Conservation (phyloP, 2,888 invertebrate species). For the Tenthredo mesomela region DNA sequence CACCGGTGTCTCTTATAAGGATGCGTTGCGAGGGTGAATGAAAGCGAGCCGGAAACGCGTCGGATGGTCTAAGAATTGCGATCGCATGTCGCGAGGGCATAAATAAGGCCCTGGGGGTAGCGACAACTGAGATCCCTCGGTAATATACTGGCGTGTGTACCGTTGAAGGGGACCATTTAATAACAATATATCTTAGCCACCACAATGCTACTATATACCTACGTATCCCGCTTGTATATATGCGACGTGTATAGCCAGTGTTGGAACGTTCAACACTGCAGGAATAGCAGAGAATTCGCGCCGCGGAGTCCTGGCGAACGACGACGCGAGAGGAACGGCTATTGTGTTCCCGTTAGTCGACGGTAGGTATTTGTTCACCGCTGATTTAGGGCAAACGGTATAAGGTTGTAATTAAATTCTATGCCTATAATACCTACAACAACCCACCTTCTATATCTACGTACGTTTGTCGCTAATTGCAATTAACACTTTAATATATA, state of each 20-base stretch:
- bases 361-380: conserved; percentile 63
- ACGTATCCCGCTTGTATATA: background rate
- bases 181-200: conserved; percentile 76
- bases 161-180: conserved; percentile 73
- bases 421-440: conserved; percentile 27
- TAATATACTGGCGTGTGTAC: conserved; percentile 71
- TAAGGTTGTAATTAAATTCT: conserved; percentile 65
- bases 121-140: conserved; percentile 60
- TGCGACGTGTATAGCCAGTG: background rate
- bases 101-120: conserved; percentile 53
- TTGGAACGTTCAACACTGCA: background rate
- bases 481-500: conserved; percentile 33
- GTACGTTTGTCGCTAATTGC: conserved; percentile 41
- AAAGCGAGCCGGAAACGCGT: conserved; percentile 46
- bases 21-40: conserved; percentile 45
- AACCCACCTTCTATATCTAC: background rate
- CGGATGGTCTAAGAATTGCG: conserved; percentile 50
- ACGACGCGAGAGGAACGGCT: conserved; percentile 57
- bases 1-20: conserved; percentile 26
- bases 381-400: conserved; percentile 65
- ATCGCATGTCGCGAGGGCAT: conserved; percentile 56
- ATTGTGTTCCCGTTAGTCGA: conserved; percentile 58
- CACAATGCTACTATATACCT: conserved; percentile 63
- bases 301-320: conserved; percentile 19
- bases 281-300: conserved; percentile 27